Base-by-base conservation (phyloP, 2,888 invertebrate species). In the Epinotia bilunana region DNA sequence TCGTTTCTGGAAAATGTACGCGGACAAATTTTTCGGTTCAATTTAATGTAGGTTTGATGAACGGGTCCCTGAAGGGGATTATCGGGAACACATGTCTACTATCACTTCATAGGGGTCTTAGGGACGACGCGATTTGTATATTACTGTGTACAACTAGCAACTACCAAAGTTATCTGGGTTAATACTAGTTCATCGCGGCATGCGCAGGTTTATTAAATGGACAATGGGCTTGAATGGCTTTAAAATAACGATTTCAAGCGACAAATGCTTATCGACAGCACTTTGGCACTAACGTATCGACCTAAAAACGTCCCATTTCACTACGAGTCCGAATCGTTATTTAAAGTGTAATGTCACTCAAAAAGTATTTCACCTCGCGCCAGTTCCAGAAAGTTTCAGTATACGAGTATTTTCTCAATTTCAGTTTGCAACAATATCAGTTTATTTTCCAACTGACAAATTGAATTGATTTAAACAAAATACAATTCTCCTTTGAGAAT, bases 371-470 rank as follows among this genome's bases (percentile, higher is more conserved):
- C 83, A 84, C 82, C 87, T 84, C 81, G 79, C 81, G 82, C 81
- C 83, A 81, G 83, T 84, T 80, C 82, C 80, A 79, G 79, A 83
- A 91, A 90, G 87, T 91, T 89, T 77, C 83, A 81, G 84, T 86
- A 84, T 85, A 83, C 86, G 85, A 87, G 84, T 84, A 87, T 90
- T 91, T 90, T 90, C 91, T 90, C 91, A 90, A 91, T 91, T 91
- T 91, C 89, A 91, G 91, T 91, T 92, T 88, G 87, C 89, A 92
- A 92, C 90, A 91, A 92, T 91, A 91, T 91, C 90, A 88, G 90
- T 91, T 91, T 91, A 92, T 91, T 90, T 89, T 88, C 88, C 84
- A 84, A 87, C 88, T 90, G 89, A 91, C 87, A 91, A 91, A 92
- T 92, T 91, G 90, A 87, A 89, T 88, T 88, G 86, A 86, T 89